Percentiles rank a stretch among this genome's conserved stretches.
Evolutionary conservation across 1,140 invertebrate species (phyloP).

Genomic region (Belonocnema kinseyi): DNA sequence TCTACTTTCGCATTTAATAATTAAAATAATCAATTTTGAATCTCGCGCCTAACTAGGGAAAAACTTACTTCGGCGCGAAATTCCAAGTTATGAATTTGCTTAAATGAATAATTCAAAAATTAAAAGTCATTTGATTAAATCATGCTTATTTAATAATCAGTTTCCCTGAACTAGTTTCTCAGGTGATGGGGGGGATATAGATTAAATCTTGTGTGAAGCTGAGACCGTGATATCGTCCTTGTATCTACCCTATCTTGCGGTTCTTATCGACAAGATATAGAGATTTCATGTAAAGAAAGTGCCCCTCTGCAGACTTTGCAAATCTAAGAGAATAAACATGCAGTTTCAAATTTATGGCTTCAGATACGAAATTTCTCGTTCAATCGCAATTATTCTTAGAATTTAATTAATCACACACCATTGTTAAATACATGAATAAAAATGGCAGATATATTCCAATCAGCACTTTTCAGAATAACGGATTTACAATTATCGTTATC

Average conservation of each 20-base stretch:
- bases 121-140: too few species aligned
- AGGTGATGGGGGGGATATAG: neutral
- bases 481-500: too few species aligned
- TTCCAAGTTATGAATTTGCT: too few species aligned
- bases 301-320: neutral
- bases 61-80: too few species aligned
- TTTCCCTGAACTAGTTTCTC: slow-evolving; percentile 23
- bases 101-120: too few species aligned
- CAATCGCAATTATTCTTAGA: too few species aligned
- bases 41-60: too few species aligned
- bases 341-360: slow-evolving; percentile 37
- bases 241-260: slow-evolving; percentile 40
- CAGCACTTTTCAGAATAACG: too few species aligned
- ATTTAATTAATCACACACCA: neutral
- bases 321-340: slow-evolving; percentile 26
- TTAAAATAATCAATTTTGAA: too few species aligned
- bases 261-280: slow-evolving; percentile 42
- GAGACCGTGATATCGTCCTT: slow-evolving; percentile 39
- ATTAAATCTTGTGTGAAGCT: slow-evolving; percentile 30
- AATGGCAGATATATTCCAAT: too few species aligned
- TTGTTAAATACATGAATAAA: neutral
- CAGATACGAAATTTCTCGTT: slow-evolving; percentile 13
- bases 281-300: slow-evolving; percentile 21
- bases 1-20: too few species aligned
- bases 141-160: neutral